These are phyloP conservation scores for Drosophila yakuba DNA, from an alignment of 1,140 invertebrate species.

Conservation along the genomic window DNA sequence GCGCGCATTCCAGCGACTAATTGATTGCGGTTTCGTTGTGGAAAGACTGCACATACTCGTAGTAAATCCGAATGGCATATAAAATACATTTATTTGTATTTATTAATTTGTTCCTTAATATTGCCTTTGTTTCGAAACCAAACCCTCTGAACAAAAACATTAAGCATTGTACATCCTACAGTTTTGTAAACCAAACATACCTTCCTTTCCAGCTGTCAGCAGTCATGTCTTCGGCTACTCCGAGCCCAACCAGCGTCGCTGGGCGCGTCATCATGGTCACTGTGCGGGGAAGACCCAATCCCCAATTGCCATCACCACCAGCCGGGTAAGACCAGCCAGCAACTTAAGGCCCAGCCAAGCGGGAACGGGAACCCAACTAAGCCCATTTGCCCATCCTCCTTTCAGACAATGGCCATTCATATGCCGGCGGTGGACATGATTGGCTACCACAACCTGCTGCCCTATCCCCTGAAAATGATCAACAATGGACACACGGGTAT, in stretches of 20 bases:
- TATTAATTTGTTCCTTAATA: too few relatives aligned
- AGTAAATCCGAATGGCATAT: too few relatives aligned
- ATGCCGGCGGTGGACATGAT: slow-evolving; percentile 90
- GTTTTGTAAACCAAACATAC: neutral
- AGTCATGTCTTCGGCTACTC: slow-evolving; percentile 86
- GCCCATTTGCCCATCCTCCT: neutral
- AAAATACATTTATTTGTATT: too few relatives aligned
- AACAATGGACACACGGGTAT: slow-evolving; percentile 90
- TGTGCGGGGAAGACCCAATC: slow-evolving; percentile 89
- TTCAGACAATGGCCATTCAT: slow-evolving; percentile 87
- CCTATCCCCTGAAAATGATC: slow-evolving; percentile 86
- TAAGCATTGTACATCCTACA: too few relatives aligned
- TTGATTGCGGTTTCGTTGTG: slow-evolving; percentile 4
- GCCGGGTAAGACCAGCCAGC: slow-evolving; percentile 63
- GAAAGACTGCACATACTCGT: neutral
- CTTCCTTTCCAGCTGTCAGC: slow-evolving; percentile 42
- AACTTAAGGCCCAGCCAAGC: neutral
- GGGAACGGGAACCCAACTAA: neutral
- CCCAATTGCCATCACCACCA: slow-evolving; percentile 87
- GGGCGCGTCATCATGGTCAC: slow-evolving; percentile 86
- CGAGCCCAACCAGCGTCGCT: slow-evolving; percentile 87
- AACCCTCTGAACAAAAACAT: too few relatives aligned
- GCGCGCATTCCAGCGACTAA: slow-evolving; percentile 23
- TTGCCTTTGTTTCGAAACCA: too few relatives aligned
- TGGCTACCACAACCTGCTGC: slow-evolving; percentile 89